Percentiles rank a stretch among this genome's conserved stretches.
Evolutionary conservation across 2,888 invertebrate species (phyloP).

Genomic region (Ochropleura plecta): DNA sequence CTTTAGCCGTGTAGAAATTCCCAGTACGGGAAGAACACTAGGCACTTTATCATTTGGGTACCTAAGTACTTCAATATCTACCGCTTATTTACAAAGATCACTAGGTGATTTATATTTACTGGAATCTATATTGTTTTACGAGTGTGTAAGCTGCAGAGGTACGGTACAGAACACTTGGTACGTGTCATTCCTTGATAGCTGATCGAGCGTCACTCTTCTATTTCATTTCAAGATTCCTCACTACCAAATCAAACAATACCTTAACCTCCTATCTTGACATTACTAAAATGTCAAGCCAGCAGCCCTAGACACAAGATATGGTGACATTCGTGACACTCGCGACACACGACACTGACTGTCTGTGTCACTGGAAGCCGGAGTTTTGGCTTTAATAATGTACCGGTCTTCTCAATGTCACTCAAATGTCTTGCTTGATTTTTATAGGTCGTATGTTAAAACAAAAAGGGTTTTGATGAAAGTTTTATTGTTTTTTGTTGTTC

Average conservation of each 20-base stretch:
- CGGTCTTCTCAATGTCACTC: slow-evolving; percentile 20
- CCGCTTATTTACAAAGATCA: too few species aligned
- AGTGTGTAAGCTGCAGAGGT: too few species aligned
- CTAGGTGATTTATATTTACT: too few species aligned
- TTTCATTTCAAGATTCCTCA: slow-evolving; percentile 9
- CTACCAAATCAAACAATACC: not conserved
- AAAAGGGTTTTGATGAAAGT: not conserved
- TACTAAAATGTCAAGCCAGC: slow-evolving; percentile 11
- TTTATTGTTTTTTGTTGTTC: not conserved
- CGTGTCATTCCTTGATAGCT: too few species aligned
- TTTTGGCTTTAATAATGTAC: slow-evolving; percentile 52
- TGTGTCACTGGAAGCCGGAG: slow-evolving; percentile 18
- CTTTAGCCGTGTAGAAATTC: too few species aligned
- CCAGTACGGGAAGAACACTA: too few species aligned
- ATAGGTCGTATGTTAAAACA: not conserved
- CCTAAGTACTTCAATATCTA: too few species aligned
- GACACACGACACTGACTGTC: slow-evolving; percentile 28
- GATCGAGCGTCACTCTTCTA: not conserved
- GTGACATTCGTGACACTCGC: slow-evolving; percentile 37
- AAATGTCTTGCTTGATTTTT: slow-evolving; percentile 25
- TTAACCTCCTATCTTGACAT: slow-evolving; percentile 13
- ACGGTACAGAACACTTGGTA: too few species aligned
- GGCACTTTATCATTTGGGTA: too few species aligned
- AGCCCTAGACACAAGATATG: slow-evolving; percentile 28
- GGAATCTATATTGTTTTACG: too few species aligned